These are phyloP conservation scores for Panopea generosa DNA, from an alignment of 2,888 invertebrate species.

Conservation along the genomic window DNA sequence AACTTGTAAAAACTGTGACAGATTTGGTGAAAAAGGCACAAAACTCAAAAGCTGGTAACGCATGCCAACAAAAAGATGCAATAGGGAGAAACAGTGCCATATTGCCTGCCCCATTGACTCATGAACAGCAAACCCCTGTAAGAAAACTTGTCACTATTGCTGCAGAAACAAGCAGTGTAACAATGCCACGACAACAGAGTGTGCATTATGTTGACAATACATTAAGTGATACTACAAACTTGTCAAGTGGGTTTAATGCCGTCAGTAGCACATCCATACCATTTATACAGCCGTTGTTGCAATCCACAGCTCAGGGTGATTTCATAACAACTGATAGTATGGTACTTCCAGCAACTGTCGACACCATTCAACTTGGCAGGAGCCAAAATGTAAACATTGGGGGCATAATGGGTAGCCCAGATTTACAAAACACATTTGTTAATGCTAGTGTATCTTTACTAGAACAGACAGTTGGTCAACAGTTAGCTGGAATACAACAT, in stretches of 20 bases:
- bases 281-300: conserved; percentile 2
- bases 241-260: background rate
- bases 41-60: no score
- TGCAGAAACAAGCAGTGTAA: no score
- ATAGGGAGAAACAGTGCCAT: no score
- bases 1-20: conserved; percentile 44
- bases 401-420: no score
- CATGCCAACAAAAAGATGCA: no score
- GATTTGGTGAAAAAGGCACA: conserved; percentile 41
- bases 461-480: conserved; percentile 16
- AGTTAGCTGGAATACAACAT: background rate
- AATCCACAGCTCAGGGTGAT: background rate
- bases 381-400: no score
- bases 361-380: background rate
- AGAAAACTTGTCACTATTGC: no score
- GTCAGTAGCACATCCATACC: background rate
- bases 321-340: background rate
- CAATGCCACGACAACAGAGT: no score
- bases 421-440: conserved; percentile 31
- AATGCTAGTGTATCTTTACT: conserved; percentile 34
- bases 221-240: no score
- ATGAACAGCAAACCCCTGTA: no score
- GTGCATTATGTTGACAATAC: no score
- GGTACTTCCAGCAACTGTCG: background rate
- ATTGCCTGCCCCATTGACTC: no score